Evolutionary conservation across 2,113 vertebrate species (phyloP), one percentile per base, ranked within the genome.

Genomic region (Litocranius walleri): DNA sequence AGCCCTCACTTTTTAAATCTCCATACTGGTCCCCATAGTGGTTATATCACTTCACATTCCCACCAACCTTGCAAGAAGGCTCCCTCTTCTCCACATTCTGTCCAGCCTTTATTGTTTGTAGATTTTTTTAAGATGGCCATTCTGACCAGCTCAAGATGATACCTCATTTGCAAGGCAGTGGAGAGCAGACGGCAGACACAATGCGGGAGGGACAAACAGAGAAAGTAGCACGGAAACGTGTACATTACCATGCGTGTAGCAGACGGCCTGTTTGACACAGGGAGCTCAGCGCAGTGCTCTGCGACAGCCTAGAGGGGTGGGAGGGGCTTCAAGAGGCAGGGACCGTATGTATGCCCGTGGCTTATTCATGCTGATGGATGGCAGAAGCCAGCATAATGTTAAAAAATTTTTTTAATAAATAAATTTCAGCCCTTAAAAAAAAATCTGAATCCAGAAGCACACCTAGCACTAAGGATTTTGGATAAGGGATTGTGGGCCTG

Each of bases 271-370:
- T 14, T 21, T 77, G 71, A 4, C 3, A 0, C 36, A 74, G 71
- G 36, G 71, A 27, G 36, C 40, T 43, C 36, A 43, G 5, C 12
- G 3, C 71, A 13, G 36, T 0, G 21, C 36, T 43, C 71, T 0
- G 10, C 3, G 36, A 14, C 71, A 77, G 3, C 40, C 36, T 4
- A 7, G 67, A 25, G 40, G 71, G 21, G 21, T 0, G 36, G 36
- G 36, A 43, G 40, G 40, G 40, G 71, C 23, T 27, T 15, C 23
- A 27, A 1, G 40, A 77, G 36, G 71, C 23, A 15, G 40, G 40
- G 40, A 43, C 3, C 23, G 3, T 1, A 2, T 4, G 23, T 25
- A 77, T 15, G 40, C 71, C 40, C 2, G 0, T 15, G 71, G 36
- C 71, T 27, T 0, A 77, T 25, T 25, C 71, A 27, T 25, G 36